Evolutionary conservation across 2,888 invertebrate species (phyloP).

Genomic region (Rhingia rostrata): DNA sequence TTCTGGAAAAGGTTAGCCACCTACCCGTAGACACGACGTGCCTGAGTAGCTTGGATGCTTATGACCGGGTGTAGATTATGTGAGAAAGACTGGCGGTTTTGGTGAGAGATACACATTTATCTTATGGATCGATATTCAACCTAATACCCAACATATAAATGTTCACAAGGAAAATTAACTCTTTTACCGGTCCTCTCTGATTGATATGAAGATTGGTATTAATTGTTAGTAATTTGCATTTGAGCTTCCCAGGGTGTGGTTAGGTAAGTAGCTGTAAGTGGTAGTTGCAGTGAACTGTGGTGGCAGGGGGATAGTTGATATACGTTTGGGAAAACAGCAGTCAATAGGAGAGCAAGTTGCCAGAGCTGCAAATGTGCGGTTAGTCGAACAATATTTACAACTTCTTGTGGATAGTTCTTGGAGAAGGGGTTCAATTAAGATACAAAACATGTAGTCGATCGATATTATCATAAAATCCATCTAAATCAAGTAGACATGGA

Average conservation of each 20-base stretch:
- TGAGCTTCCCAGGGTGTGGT: conserved; percentile 58
- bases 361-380: no score
- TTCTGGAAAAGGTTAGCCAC: conserved; percentile 46
- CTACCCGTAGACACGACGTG: conserved; percentile 13
- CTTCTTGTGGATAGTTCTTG: no score
- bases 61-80: conserved; percentile 5
- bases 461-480: no score
- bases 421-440: no score
- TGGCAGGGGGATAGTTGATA: neutral
- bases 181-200: conserved; percentile 49
- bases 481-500: no score
- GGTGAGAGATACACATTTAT: conserved; percentile 45
- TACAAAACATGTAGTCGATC: no score
- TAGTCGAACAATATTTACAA: no score
- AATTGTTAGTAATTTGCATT: conserved; percentile 68
- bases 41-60: no score
- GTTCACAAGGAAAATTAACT: conserved; percentile 52
- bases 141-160: conserved; percentile 13
- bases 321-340: neutral
- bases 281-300: conserved; percentile 34
- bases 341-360: no score
- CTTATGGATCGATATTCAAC: conserved; percentile 48
- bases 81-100: conserved; percentile 42
- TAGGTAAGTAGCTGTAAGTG: conserved; percentile 59
- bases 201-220: conserved; percentile 65